These are phyloP conservation scores for Azemiops feae DNA, from an alignment of 2,113 vertebrate genomes.

Conservation along the genomic window DNA sequence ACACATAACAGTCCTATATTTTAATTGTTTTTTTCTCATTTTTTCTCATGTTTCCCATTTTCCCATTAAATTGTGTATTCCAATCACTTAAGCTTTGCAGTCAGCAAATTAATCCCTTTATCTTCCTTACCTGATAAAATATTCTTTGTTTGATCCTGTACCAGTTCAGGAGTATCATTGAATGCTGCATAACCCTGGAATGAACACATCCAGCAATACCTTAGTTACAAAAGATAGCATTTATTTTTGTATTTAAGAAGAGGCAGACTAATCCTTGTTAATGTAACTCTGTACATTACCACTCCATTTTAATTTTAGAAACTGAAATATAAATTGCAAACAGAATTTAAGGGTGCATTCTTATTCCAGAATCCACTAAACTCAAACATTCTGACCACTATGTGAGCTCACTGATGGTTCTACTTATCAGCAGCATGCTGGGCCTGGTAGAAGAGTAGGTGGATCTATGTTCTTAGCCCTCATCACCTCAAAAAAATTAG, in stretches of 20 bases:
- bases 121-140: conserved; percentile 77
- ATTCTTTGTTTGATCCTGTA: conserved; percentile 78
- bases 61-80: neutral
- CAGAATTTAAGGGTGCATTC: neutral
- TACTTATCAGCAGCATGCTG: neutral
- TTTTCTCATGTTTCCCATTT: neutral
- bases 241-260: neutral
- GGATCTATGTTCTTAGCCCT: neutral
- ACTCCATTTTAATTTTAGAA: neutral
- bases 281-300: neutral
- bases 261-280: neutral
- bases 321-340: neutral
- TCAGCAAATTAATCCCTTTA: neutral
- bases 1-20: neutral
- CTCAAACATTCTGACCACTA: neutral
- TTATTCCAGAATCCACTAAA: neutral
- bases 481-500: neutral
- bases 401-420: no score
- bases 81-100: conserved; percentile 14
- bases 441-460: neutral
- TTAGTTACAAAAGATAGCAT: neutral
- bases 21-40: conserved; percentile 16
- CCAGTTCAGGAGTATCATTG: conserved; percentile 82
- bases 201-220: conserved; percentile 26
- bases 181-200: conserved; percentile 83